These are phyloP conservation scores for Galbula dea DNA, from an alignment of 2,113 vertebrate species.

Conservation along the genomic window DNA sequence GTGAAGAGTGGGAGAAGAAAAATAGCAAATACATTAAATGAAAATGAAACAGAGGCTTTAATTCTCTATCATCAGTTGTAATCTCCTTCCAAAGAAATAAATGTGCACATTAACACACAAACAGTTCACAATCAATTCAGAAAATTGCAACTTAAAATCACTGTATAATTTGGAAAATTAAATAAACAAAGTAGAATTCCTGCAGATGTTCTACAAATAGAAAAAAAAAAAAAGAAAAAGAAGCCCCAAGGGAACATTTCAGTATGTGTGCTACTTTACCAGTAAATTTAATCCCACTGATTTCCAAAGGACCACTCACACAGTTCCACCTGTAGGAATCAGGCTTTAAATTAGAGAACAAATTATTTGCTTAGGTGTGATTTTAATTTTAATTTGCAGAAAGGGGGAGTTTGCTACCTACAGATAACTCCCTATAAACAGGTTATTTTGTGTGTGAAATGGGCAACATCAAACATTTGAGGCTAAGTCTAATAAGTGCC, in stretches of 20 bases:
- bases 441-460: background rate
- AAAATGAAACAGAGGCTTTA: background rate
- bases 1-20: background rate
- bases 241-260: background rate
- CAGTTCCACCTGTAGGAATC: background rate
- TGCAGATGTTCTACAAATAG: background rate
- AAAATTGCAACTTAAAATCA: constrained; percentile 24
- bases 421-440: background rate
- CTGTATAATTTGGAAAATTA: background rate
- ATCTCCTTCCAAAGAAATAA: background rate
- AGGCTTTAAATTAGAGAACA: background rate
- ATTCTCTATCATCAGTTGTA: background rate
- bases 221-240: background rate
- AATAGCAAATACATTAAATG: background rate
- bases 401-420: background rate
- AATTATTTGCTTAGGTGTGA: background rate
- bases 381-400: constrained; percentile 6
- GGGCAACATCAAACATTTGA: background rate
- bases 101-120: background rate
- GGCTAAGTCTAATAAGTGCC: background rate
- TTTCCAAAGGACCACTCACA: background rate
- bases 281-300: background rate
- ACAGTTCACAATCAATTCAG: background rate
- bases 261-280: background rate
- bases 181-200: background rate